These are phyloP conservation scores for Siphlonurus alternatus DNA, from an alignment of 2,888 invertebrate genomes.

Conservation along the genomic window DNA sequence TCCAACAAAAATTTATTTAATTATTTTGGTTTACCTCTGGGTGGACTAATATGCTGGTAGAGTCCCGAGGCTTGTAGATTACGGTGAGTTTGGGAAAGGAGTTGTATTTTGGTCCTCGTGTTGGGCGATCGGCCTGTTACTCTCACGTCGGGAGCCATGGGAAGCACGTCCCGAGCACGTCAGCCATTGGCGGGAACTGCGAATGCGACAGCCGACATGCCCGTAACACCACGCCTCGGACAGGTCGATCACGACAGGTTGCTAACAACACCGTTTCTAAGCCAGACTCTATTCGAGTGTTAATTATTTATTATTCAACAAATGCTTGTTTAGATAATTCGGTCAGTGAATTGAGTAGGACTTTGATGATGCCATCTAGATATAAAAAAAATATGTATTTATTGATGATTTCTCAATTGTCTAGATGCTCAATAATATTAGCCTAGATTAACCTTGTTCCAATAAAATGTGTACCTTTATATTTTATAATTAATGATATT, in stretches of 20 bases:
- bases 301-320: background rate
- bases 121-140: no score
- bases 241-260: background rate
- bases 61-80: constrained; percentile 28
- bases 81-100: background rate
- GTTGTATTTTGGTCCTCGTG: background rate
- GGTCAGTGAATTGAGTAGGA: no score
- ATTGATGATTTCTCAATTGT: no score
- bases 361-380: no score
- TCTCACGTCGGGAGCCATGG: background rate
- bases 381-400: no score
- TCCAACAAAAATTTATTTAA: no score
- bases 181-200: background rate
- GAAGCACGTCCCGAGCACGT: background rate
- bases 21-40: constrained; percentile 39
- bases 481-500: no score
- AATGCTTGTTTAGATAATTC: no score
- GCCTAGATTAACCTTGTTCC: no score
- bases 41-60: constrained; percentile 45
- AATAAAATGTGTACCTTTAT: no score
- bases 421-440: no score
- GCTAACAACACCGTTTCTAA: background rate
- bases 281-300: background rate
- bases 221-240: background rate
- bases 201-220: background rate